Base-by-base conservation (phyloP, 2,113 vertebrate species). In the Cairina moschata region DNA sequence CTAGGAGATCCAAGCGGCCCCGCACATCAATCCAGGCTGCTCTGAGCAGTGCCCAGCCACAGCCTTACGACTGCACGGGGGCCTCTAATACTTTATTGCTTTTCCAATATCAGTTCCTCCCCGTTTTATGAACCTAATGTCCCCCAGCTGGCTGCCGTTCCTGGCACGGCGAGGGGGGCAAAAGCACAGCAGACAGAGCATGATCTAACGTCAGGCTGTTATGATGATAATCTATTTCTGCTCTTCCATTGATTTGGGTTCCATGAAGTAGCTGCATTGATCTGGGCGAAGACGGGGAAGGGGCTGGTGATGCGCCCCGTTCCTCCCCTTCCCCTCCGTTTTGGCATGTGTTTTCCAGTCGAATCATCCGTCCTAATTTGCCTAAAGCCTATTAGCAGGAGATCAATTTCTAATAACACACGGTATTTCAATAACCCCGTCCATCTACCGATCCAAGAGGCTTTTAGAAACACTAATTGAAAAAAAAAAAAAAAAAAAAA, bases 161-260 rank as follows among this genome's bases (percentile, higher is more conserved):
- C 63, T 72, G 86, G 58, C 46, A 29, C 8, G 29, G 63, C 1
- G 7, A 84, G 40, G 67, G 71, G 67, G 48, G 77, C 28, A 76
- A 72, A 92, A 40, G n/a, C 44, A 80, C 68, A 71, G 78, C 72
- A 81, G 59, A 65, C 55, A 55, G 80, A 3, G 1, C 7, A 29
- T 83, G 96, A 86, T 91, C 86, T 92, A 89, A 98, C 86, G 91
- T 95, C 91, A 92, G 93, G 83, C 66, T 18, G 17, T 72, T 95
- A 88, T 77, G 76, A 86, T 94, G 94, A 92, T 96, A 95, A 96
- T 90, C 96, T 88, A 58, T 88, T 96, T 90, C 93, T 96, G 78
- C 66, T 83, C 82, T 94, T 55, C 68, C 96, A 98, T 97, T 98
- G 97, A 98, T 98, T 97, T 96, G 84, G 77, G 92, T 96, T 95